A percentile compares a stretch with the other conserved stretches of the same genome.
phyloP scores from a whole-genome alignment of 2,797 vertebrate genomes.

The Hemitrygon akajei region DNA sequence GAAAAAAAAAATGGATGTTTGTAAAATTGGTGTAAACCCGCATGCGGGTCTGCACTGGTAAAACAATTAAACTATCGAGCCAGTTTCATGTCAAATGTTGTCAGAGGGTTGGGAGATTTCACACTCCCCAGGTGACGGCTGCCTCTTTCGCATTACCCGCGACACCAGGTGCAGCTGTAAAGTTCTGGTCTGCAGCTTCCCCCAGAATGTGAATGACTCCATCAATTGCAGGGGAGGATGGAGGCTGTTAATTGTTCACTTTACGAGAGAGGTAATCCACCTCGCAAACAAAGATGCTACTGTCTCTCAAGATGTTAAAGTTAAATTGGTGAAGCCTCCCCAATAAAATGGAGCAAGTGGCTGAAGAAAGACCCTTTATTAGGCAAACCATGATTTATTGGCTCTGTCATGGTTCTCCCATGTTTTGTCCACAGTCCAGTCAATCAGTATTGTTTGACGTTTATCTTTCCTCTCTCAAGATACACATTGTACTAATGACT shows the following conservation, averaged over 20 bases:
- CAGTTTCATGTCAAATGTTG: background rate
- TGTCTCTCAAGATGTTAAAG: background rate
- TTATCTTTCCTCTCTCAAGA: background rate
- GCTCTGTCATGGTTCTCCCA: background rate
- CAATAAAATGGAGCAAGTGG: background rate
- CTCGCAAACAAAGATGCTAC: background rate
- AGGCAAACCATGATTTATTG: conserved; percentile 12
- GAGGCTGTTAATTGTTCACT: conserved; percentile 25
- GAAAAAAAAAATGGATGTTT: background rate
- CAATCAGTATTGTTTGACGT: background rate
- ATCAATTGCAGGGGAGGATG: background rate
- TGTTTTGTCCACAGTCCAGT: background rate
- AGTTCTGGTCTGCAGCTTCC: background rate
- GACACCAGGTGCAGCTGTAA: conserved; percentile 6
- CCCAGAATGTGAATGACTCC: background rate
- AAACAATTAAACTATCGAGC: background rate
- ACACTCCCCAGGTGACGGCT: background rate
- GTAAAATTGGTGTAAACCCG: background rate
- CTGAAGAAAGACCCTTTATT: conserved; percentile 6
- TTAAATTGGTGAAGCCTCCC: background rate
- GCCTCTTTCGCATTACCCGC: background rate
- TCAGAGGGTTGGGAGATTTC: background rate
- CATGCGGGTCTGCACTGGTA: background rate
- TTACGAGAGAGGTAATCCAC: background rate
- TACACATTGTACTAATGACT: background rate